Evolutionary conservation across 1,140 invertebrate genomes (phyloP).

Genomic region (Macrocentrus cingulum): DNA sequence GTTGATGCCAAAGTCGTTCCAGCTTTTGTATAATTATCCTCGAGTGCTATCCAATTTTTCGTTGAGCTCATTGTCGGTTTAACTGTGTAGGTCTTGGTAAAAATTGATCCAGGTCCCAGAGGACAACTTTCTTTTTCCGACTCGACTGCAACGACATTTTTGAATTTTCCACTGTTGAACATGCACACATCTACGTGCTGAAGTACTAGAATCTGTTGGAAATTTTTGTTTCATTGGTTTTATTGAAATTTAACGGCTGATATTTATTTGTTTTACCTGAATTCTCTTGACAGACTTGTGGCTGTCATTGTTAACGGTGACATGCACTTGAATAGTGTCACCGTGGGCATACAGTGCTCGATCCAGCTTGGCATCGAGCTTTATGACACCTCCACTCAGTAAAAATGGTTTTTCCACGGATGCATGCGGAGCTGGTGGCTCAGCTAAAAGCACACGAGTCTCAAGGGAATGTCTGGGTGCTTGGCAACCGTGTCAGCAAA

Average conservation of each 20-base stretch:
- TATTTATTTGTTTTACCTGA: no score
- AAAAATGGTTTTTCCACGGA: constrained; percentile 65
- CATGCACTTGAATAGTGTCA: constrained; percentile 84
- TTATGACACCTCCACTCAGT: constrained; percentile 68
- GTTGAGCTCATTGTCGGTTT: constrained; percentile 73
- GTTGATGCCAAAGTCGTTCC: constrained; percentile 71
- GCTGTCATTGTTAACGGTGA: constrained; percentile 90
- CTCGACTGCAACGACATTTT: constrained; percentile 91
- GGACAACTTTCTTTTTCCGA: constrained; percentile 72
- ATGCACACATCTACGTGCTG: constrained; percentile 99
- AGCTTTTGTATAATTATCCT: constrained; percentile 73
- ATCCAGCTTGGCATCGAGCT: constrained; percentile 87
- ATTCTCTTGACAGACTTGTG: constrained; percentile 93
- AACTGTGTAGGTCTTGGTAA: constrained; percentile 68
- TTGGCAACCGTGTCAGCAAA: no score
- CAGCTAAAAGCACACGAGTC: constrained; percentile 32
- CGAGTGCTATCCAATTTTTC: constrained; percentile 81
- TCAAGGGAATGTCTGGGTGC: neutral
- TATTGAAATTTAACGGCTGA: no score
- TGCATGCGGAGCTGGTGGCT: constrained; percentile 52
- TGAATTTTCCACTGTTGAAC: constrained; percentile 98
- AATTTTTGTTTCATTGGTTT: constrained; percentile 2
- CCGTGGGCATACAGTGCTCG: constrained; percentile 93
- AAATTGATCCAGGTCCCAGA: constrained; percentile 63
- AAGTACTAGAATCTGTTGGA: constrained; percentile 76